These are phyloP conservation scores for Agonum fuliginosum DNA, from an alignment of 2,888 invertebrate species.

Conservation along the genomic window DNA sequence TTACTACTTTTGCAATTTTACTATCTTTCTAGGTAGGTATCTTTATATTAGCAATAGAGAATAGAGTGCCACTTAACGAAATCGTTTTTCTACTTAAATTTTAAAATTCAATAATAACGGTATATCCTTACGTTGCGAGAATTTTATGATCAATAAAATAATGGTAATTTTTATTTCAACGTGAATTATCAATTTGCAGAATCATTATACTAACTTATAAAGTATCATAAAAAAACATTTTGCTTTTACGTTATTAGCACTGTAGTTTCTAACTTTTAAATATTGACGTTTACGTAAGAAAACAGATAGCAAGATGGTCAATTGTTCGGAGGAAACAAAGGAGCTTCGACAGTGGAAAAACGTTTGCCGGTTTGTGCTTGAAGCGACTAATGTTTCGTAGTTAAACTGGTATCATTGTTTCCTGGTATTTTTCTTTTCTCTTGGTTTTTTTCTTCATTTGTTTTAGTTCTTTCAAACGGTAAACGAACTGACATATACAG, in stretches of 20 bases:
- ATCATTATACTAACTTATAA: no score
- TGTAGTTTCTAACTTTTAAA: constrained; percentile 24
- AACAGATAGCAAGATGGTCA: constrained; percentile 45
- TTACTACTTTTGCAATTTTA: no score
- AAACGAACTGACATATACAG: constrained; percentile 44
- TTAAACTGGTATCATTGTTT: constrained; percentile 53
- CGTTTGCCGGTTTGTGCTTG: constrained; percentile 39
- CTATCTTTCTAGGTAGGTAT: no score
- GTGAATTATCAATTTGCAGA: no score
- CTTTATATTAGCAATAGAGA: no score
- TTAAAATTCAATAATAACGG: no score
- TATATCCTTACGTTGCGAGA: no score
- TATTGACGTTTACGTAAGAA: constrained; percentile 50
- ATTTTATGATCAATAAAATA: no score
- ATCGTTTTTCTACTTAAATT: no score
- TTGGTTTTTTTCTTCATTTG: constrained; percentile 33
- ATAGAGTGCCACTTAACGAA: no score
- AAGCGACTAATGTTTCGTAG: constrained; percentile 42
- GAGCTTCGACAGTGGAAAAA: constrained; percentile 34
- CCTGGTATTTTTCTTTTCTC: constrained; percentile 43
- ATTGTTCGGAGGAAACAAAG: constrained; percentile 46
- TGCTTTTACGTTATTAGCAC: not conserved
- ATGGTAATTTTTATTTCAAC: no score
- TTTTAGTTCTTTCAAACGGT: constrained; percentile 40
- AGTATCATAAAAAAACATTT: not conserved